Evolutionary conservation across 1,140 invertebrate genomes (phyloP).

Genomic region (Aporrectodea caliginosa): DNA sequence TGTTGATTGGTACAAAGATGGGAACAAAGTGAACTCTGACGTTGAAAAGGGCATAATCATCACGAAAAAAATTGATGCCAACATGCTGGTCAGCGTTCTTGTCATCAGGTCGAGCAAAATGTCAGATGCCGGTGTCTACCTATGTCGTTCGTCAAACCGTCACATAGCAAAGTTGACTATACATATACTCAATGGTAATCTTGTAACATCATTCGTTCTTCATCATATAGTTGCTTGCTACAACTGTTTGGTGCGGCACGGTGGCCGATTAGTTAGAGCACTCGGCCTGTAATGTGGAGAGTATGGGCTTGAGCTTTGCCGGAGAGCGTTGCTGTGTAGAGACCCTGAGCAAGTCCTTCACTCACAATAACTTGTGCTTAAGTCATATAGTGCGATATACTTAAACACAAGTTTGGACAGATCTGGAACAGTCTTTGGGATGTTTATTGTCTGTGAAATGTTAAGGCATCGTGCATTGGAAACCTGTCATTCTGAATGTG

Average conservation of each 20-base stretch:
- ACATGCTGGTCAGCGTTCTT: conserved; percentile 39
- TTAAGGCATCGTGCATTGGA: no score
- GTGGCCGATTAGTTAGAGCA: not conserved
- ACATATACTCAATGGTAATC: conserved; percentile 43
- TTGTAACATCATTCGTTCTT: not conserved
- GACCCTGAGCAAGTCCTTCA: not conserved
- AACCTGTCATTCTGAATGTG: no score
- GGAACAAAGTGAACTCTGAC: conserved; percentile 39
- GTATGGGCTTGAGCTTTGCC: not conserved
- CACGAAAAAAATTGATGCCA: conserved; percentile 36
- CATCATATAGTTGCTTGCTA: not conserved
- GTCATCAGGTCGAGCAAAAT: conserved; percentile 40
- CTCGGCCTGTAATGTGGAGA: not conserved
- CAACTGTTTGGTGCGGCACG: not conserved
- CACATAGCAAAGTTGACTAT: conserved; percentile 40
- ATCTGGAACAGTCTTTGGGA: no score
- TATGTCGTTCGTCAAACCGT: conserved; percentile 38
- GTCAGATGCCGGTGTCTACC: conserved; percentile 41
- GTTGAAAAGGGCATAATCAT: conserved; percentile 37
- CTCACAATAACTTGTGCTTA: no score
- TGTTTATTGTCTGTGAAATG: no score
- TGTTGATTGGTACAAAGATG: conserved; percentile 46
- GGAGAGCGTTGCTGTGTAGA: not conserved
- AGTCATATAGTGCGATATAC: no score
- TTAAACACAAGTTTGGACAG: no score